Evolutionary conservation across 1,140 invertebrate species (phyloP).

Genomic region (Scaptomyza hsui): DNA sequence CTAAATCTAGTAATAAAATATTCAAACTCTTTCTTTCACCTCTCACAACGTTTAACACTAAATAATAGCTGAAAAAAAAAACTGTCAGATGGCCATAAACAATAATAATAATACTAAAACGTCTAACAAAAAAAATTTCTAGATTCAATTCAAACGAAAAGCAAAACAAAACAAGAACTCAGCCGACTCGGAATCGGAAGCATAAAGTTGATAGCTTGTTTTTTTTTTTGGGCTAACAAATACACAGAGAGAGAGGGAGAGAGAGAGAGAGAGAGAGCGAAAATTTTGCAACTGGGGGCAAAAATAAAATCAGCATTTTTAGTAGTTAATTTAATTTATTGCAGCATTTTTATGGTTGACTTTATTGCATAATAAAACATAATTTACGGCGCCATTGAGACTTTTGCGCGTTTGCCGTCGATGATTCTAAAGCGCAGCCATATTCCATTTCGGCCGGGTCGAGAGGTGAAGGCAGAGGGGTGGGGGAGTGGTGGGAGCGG

Average conservation of each 20-base stretch:
- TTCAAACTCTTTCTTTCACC: slow-evolving; percentile 2
- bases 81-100: slow-evolving; percentile 16
- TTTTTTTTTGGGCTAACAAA: slow-evolving; percentile 1
- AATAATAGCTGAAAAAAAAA: slow-evolving; percentile 23
- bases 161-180: background rate
- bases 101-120: slow-evolving; percentile 31
- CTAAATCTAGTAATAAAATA: background rate
- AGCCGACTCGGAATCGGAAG: slow-evolving; percentile 11
- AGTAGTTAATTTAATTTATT: slow-evolving; percentile 84
- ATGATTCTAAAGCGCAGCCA: slow-evolving; percentile 78
- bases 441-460: slow-evolving; percentile 41
- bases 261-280: too few relatives aligned
- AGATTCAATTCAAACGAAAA: slow-evolving; percentile 22
- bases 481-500: background rate
- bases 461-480: slow-evolving; percentile 2
- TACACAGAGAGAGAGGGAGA: too few relatives aligned
- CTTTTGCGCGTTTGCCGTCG: slow-evolving; percentile 69
- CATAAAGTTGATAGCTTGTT: slow-evolving; percentile 8
- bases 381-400: slow-evolving; percentile 84
- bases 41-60: background rate
- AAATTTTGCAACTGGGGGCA: slow-evolving; percentile 53
- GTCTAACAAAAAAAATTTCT: slow-evolving; percentile 14
- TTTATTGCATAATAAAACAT: slow-evolving; percentile 84
- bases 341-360: slow-evolving; percentile 84
- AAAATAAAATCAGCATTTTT: slow-evolving; percentile 83